Percentiles rank a stretch among this genome's conserved stretches.
Conservation (phyloP, 2,888 invertebrate genomes). For the Lasioglossum leucozonium region DNA sequence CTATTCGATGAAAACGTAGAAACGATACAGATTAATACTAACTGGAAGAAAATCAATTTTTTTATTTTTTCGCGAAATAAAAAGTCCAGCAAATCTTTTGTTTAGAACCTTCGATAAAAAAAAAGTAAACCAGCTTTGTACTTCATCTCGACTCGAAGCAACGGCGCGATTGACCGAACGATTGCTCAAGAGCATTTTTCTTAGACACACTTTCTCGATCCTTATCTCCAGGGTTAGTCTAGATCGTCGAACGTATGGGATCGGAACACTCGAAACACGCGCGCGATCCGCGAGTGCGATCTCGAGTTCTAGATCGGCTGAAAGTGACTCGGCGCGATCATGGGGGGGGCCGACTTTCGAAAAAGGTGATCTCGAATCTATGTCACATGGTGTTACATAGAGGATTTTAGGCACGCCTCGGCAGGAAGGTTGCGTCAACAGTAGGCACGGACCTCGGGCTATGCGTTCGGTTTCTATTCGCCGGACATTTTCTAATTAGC, state of each 20-base stretch:
- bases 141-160: neutral
- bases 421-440: constrained; percentile 61
- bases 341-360: constrained; percentile 69
- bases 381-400: constrained; percentile 72
- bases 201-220: constrained; percentile 2
- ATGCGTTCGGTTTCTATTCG: constrained; percentile 56
- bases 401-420: constrained; percentile 73
- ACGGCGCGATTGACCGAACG: neutral
- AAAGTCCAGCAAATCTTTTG: too few relatives aligned
- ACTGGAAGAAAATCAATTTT: too few relatives aligned
- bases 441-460: constrained; percentile 38
- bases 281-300: constrained; percentile 25
- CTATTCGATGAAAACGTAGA: too few relatives aligned
- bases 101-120: too few relatives aligned
- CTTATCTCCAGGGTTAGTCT: neutral
- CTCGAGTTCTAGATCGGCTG: constrained; percentile 5
- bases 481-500: constrained; percentile 65
- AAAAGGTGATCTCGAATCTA: constrained; percentile 72
- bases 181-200: neutral
- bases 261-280: neutral
- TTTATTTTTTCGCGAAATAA: too few relatives aligned
- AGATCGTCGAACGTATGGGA: neutral
- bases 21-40: too few relatives aligned
- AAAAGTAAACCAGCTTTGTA: neutral
- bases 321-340: constrained; percentile 55